Conservation (phyloP, 2,888 invertebrate genomes). For the Mayetiola destructor region DNA sequence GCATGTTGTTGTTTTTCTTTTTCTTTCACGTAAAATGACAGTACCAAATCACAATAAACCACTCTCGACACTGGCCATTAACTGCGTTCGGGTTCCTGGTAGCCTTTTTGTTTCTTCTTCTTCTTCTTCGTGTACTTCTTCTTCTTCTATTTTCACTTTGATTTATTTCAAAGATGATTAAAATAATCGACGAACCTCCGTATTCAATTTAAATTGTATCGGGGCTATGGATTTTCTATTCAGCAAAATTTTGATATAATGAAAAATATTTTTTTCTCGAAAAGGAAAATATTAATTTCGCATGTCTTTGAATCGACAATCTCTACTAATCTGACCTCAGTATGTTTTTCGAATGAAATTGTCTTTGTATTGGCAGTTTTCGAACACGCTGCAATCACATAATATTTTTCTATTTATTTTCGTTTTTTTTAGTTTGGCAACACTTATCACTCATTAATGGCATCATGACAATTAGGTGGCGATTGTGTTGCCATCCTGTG, state of each 20-base stretch:
- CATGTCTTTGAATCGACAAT: constrained; percentile 3
- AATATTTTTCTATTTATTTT: neutral
- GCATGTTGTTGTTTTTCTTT: too few relatives aligned
- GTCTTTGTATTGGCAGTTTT: constrained; percentile 7
- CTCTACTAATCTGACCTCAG: constrained; percentile 3
- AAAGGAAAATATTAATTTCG: constrained; percentile 5
- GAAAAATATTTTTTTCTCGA: neutral
- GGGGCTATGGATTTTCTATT: neutral
- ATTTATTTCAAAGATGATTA: neutral
- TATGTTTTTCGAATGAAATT: constrained; percentile 1
- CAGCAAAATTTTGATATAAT: neutral
- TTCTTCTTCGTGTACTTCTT: too few relatives aligned
- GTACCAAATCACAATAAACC: too few relatives aligned
- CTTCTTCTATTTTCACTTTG: neutral
- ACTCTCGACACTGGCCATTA: too few relatives aligned
- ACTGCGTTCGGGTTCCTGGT: too few relatives aligned
- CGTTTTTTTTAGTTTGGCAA: neutral
- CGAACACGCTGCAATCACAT: neutral
- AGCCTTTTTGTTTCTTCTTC: too few relatives aligned
- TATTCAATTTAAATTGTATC: neutral
- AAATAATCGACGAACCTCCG: neutral
- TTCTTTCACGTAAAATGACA: too few relatives aligned
- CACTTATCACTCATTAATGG: too few relatives aligned
- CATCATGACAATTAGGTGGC: too few relatives aligned
- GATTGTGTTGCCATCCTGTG: too few relatives aligned